Base-by-base conservation (phyloP, 1,140 invertebrate genomes). In the Nymphalis io region DNA sequence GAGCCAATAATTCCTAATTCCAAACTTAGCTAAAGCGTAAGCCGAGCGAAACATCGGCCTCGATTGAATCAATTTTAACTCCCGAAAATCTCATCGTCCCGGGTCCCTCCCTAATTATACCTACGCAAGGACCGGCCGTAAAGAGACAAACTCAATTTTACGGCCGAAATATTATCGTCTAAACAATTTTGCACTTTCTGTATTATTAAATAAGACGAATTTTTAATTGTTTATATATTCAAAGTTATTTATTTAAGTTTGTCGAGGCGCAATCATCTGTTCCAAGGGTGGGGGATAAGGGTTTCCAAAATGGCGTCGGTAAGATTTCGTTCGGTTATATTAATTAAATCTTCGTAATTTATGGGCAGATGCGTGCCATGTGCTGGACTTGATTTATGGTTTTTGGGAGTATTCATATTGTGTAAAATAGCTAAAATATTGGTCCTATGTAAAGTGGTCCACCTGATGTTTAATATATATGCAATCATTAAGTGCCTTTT, bases 321-420 rank as follows among this genome's bases (percentile, higher is more conserved):
- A 91, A 91, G 89, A 91, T 91, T 91, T 90, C 80, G 87, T 89
- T 84, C 84, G 80, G 83, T 80, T 81, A 84, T 85, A 89, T 88
- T 91, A 88, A 91, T 90, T 91, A 89, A 91, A 90, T 90, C 88
- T 90, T 91, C 82, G 82, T 91, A 85, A 91, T 91, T 90, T 91
- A 91, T 89, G 82, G 73, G 78, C 72, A 75, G 69, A 78, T 74
- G 78, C 73, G 80, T 78, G 78, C 69, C 83, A 83, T 82, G 76
- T 87, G 84, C 68, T 79, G 70, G 75, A 70, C 76, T 58, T 88
- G 85, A 90, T 90, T 87, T 86, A 90, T 88, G 76, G 82, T 82
- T 85, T 83, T 87, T 76, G 79, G 27, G 10, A 71, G 73, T 78
- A 80, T 83, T 82, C 81, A 81, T 76, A 79, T 75, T 65, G 75